Base-by-base conservation (phyloP, 2,888 invertebrate species). In the Catocala nupta region DNA sequence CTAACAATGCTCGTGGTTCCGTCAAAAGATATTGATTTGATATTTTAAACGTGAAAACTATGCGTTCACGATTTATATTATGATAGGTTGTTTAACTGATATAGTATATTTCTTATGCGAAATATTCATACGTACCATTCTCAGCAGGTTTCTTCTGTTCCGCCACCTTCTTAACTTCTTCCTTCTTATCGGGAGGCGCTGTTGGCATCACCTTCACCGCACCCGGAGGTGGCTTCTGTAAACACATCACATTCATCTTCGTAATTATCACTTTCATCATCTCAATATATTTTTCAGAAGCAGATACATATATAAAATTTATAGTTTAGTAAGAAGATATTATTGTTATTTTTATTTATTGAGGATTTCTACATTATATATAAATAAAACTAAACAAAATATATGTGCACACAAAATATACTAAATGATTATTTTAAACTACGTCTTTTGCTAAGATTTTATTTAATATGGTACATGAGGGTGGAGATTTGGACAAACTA, bases 121-220 rank as follows among this genome's bases (percentile, higher is more conserved):
- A 9, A 25, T 39, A 39, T 39, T 7, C 6, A 39, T 16, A 70
- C 84, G 57, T 59, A 93, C 94, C 94, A 61, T 94, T 94, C 58
- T 94, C 94, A 59, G 93, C 91, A 0, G 92, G 93, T 75, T 87
- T 91, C 78, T 78, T 87, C 71, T 86, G 88, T 49, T 91, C 93
- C 1, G 73, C 77, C 0, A 81, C 56, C 58, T 86, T 88, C 78
- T 88, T 89, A 5, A 55, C 55, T 33, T 90, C 90, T 0, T 94
- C 94, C 76, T 95, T 95, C 83, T 95, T 96, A 72, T 95, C 95
- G 13, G 95, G 94, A 59, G 96, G 95, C 45, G 96, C 96, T 16
- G 96, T 95, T 53, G 97, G 97, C 90, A 98, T 95, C 71, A 98
- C 98, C 69, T 97, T 96, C 65, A 98, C 96, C 8, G 97, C 98